Conservation (phyloP, 2,113 vertebrate species). For the Brienomyrus brachyistius region DNA sequence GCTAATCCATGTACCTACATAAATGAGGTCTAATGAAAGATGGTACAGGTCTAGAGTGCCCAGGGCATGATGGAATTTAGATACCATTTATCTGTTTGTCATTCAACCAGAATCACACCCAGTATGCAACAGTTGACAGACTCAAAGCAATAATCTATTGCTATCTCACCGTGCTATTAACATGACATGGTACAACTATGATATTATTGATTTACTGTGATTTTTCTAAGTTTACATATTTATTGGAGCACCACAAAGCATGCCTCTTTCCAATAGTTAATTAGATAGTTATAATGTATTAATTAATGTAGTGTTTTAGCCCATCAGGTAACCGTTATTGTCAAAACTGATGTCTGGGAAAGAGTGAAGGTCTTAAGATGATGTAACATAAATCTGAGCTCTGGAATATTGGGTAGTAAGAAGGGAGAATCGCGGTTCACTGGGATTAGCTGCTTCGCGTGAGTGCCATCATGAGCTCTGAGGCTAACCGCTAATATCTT, state of each 20-base stretch:
- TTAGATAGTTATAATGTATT: neutral
- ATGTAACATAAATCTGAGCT: neutral
- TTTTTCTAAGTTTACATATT: neutral
- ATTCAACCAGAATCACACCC: neutral
- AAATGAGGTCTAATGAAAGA: neutral
- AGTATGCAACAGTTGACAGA: neutral
- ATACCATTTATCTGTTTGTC: neutral
- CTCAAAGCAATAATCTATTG: neutral
- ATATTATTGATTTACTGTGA: neutral
- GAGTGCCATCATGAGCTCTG: neutral
- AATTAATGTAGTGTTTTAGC: neutral
- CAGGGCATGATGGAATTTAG: neutral
- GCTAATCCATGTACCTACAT: neutral
- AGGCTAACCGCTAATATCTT: neutral
- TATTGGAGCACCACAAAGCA: neutral
- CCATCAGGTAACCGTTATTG: neutral
- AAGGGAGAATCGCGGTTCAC: neutral
- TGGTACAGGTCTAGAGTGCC: neutral
- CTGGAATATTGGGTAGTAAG: neutral
- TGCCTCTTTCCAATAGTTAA: neutral
- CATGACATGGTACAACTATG: neutral
- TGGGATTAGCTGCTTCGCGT: neutral
- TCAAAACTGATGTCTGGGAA: neutral
- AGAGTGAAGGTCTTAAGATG: neutral
- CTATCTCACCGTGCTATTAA: neutral